These are phyloP conservation scores for Marmota monax DNA, from an alignment of 2,113 vertebrate species.

Conservation along the genomic window DNA sequence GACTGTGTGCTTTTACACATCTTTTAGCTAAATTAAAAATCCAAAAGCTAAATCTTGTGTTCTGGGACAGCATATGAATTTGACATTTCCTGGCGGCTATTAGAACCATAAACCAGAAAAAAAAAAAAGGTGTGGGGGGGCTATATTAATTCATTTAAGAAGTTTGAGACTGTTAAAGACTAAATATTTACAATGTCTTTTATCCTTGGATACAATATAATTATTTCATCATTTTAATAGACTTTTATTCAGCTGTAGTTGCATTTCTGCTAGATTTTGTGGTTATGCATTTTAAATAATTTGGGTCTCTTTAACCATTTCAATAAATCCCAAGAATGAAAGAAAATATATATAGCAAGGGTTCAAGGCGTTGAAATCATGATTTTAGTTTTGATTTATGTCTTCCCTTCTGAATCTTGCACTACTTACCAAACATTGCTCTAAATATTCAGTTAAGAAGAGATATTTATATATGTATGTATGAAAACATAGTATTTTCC, in stretches of 20 bases:
- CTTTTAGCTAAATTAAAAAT: constrained; percentile 81
- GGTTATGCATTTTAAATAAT: constrained; percentile 64
- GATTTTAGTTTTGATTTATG: constrained; percentile 58
- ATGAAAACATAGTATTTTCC: background rate
- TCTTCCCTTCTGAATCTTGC: constrained; percentile 37
- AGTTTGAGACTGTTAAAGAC: constrained; percentile 67
- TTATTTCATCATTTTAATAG: constrained; percentile 77
- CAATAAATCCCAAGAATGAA: constrained; percentile 52
- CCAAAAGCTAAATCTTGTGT: constrained; percentile 73
- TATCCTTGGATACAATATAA: constrained; percentile 67
- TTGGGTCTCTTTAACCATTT: constrained; percentile 71
- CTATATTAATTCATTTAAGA: constrained; percentile 73
- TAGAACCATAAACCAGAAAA: constrained; percentile 64
- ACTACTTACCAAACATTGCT: constrained; percentile 54
- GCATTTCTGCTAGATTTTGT: constrained; percentile 61
- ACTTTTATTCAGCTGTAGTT: constrained; percentile 63
- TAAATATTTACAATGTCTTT: constrained; percentile 80
- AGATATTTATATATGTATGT: too few relatives aligned
- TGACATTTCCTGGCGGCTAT: constrained; percentile 77
- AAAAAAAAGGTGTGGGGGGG: background rate
- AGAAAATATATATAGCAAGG: constrained; percentile 52
- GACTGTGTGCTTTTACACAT: constrained; percentile 66
- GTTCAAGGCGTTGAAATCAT: background rate
- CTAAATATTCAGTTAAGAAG: constrained; percentile 42
- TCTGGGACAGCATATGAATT: constrained; percentile 72